Conservation (phyloP, 2,797 vertebrate species). For the Scolopax rusticola region DNA sequence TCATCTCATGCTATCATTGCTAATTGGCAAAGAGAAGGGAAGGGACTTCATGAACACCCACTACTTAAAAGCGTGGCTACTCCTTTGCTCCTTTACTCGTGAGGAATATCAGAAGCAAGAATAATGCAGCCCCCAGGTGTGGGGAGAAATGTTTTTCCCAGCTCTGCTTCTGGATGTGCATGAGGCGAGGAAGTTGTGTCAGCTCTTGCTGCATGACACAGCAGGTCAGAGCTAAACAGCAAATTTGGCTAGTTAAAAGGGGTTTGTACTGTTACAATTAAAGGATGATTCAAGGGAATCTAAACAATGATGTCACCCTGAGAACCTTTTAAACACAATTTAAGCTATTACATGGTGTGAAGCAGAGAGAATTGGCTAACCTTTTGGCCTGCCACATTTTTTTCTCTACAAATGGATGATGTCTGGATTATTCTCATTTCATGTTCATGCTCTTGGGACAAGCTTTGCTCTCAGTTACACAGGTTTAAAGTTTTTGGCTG, state of each 20-base stretch:
- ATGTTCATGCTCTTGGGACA: not conserved
- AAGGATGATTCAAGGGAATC: not conserved
- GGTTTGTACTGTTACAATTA: constrained; percentile 7
- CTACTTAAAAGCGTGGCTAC: not conserved
- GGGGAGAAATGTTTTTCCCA: not conserved
- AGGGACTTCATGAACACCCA: not conserved
- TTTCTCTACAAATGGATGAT: not conserved
- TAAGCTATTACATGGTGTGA: constrained; percentile 20
- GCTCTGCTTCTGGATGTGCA: not conserved
- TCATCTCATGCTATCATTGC: fast-evolving
- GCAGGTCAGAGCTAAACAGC: not conserved
- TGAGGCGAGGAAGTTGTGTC: not conserved
- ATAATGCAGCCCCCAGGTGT: not conserved
- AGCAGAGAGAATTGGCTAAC: constrained; percentile 39
- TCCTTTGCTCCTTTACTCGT: not conserved
- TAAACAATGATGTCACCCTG: constrained; percentile 57
- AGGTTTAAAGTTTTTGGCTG: constrained; percentile 10
- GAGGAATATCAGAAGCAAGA: not conserved
- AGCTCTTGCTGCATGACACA: not conserved
- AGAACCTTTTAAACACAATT: constrained; percentile 33
- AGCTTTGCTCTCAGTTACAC: not conserved
- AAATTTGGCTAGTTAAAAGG: not conserved
- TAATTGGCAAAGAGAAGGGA: not conserved
- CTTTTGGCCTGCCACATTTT: constrained; percentile 39
- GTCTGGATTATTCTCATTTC: constrained; percentile 36